These are phyloP conservation scores for Bovichtus diacanthus DNA, from an alignment of 2,797 vertebrate genomes.

Conservation along the genomic window DNA sequence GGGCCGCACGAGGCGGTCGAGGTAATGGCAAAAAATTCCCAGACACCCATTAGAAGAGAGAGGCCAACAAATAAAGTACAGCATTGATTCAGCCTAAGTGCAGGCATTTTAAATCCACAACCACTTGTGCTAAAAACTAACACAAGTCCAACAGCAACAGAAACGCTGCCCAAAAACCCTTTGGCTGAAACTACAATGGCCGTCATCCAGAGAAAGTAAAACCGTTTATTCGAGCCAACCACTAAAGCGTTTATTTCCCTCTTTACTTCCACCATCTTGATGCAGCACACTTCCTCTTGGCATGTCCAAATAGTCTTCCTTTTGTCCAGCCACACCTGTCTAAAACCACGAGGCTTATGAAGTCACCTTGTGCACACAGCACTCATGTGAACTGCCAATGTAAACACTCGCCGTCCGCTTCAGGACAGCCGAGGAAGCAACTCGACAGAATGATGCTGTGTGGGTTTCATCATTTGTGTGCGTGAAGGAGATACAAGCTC, in stretches of 20 bases:
- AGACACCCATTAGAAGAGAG: neutral
- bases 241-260: slow-evolving; percentile 65
- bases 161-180: slow-evolving; percentile 29
- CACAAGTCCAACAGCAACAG: slow-evolving; percentile 52
- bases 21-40: slow-evolving; percentile 74
- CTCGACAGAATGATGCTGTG: slow-evolving; percentile 27
- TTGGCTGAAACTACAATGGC: slow-evolving; percentile 46
- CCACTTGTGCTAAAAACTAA: slow-evolving; percentile 23
- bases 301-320: slow-evolving; percentile 53
- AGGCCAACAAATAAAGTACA: neutral
- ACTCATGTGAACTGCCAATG: slow-evolving; percentile 63
- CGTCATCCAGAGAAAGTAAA: slow-evolving; percentile 37
- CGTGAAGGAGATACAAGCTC: neutral
- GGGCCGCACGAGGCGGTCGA: slow-evolving; percentile 90
- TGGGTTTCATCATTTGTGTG: slow-evolving; percentile 12
- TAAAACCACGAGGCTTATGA: slow-evolving; percentile 26
- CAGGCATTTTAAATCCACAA: slow-evolving; percentile 33
- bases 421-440: slow-evolving; percentile 32
- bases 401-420: slow-evolving; percentile 55
- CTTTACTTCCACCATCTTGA: slow-evolving; percentile 67
- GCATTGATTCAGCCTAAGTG: slow-evolving; percentile 12
- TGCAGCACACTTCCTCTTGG: slow-evolving; percentile 72
- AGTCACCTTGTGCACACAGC: slow-evolving; percentile 46
- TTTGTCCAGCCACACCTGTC: slow-evolving; percentile 64
- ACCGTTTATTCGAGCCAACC: slow-evolving; percentile 58